Evolutionary conservation across 2,113 vertebrate species (phyloP), one percentile per base, ranked within the genome.

Genomic region (Salvator merianae): DNA sequence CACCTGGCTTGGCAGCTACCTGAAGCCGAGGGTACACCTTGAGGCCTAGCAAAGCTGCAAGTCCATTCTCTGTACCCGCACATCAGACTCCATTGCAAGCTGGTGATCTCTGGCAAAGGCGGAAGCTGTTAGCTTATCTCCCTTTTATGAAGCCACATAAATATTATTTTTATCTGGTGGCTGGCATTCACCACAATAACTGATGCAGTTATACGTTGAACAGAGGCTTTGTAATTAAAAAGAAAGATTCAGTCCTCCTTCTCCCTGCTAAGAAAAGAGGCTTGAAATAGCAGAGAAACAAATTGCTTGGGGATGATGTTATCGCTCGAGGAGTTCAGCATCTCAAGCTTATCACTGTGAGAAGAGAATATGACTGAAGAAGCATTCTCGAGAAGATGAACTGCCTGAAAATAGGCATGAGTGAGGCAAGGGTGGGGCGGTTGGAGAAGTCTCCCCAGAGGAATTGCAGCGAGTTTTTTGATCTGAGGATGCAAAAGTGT

Each of bases 161-260:
- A 62, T 72, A 74, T 18, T 24, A 28, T 30, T 78, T 53, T 62
- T 36, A 38, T 26, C 76, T 30, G 55, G 65, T 24, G 13, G 71
- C 8, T 50, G 38, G 2, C 1, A 32, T 20, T 75, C 24, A 66
- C 4, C 38, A 28, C 7, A n/a, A 34, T 3, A 28, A 24, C 24
- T n/a, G 62, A 40, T 81, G 47, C 53, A 24, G 26, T 7, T 6
- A 2, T 28, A 22, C 7, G 12, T 30, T 28, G 50, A 91, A 88
- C 90, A 92, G 85, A 81, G 84, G 43, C 89, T 89, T 88, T 89
- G 87, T 90, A 87, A 91, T 90, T 89, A 86, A 88, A 89, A 89
- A 89, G 26, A 2, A 50, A 69, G 47, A 38, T 38, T 8, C 24
- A 3, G 32, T 43, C 30, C 74, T 24, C 26, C 5, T 36, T 22